Base-by-base conservation (phyloP, 2,797 vertebrate species). In the Pantherophis vulpinus region DNA sequence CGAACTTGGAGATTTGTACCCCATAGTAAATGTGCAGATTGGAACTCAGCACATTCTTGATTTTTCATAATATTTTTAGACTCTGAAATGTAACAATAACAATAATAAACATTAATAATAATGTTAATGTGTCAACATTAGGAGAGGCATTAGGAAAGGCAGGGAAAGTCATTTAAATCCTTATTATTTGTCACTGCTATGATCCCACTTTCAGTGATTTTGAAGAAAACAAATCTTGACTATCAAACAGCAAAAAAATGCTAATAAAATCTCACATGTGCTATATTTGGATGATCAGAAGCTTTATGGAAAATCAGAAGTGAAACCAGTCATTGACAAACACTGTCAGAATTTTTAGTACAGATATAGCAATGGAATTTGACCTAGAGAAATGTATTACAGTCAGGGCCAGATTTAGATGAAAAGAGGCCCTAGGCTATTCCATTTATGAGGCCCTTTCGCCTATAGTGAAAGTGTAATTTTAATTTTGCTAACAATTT, bases 31-130 rank as follows among this genome's bases (percentile, higher is more conserved):
- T 96, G 98, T 90, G 98, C 98, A 92, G 96, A 98, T 96, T 98
- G 98, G 94, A 99, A 98, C 91, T 99, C 98, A 2, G 98, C 97
- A 29, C 99, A 99, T 27, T 58, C 91, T 11, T 96, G 95, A 0
- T 74, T 91, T 0, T 25, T 10, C 32, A 87, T 58, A 11, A 5
- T 61, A 25, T 96, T 94, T 42, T 74, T 92, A 3, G 92, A 91
- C 89, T 94, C 98, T 98, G 95, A 32, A 94, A 91, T 1, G n/a
- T 89, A 37, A 94, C 4, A 83, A 79, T 42, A 79, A 47, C 37
- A 79, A 79, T 42, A 74, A 74, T 74, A 37, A 74, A 74, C 16
- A 74, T 37, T 74, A 74, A 74, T 74, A 70, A 74, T 37, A 74
- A 74, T 37, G 0, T 10, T 42, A 79, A 42, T 42, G 37, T 32